Conservation (phyloP, 2,113 vertebrate genomes). For the Tympanuchus pallidicinctus region DNA sequence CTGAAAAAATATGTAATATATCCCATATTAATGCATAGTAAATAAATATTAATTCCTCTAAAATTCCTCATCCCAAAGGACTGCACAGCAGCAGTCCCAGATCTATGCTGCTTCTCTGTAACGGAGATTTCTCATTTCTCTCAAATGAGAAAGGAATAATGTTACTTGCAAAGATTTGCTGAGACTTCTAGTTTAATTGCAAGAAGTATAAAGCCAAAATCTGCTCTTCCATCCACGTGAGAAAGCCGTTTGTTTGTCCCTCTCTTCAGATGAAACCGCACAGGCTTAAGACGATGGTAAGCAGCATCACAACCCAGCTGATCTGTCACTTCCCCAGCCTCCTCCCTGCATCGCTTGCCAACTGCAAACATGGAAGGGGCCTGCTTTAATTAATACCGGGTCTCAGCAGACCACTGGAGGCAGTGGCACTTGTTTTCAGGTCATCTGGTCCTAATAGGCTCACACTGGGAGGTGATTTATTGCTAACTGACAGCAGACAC, state of each 20-base stretch:
- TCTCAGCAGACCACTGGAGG: constrained; percentile 76
- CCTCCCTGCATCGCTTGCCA: neutral
- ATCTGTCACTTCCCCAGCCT: neutral
- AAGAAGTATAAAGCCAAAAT: neutral
- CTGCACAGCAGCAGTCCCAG: neutral
- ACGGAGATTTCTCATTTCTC: neutral
- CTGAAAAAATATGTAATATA: neutral
- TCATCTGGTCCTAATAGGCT: constrained; percentile 84
- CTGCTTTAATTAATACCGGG: constrained; percentile 78
- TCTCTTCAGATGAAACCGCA: neutral
- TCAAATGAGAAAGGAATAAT: neutral
- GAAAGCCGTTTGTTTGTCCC: neutral
- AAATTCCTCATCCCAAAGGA: neutral
- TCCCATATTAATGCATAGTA: neutral
- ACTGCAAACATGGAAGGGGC: constrained; percentile 50
- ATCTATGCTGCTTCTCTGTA: neutral
- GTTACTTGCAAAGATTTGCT: neutral
- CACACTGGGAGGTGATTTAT: constrained; percentile 88
- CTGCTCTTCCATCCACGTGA: accelerated
- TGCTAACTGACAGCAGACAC: constrained; percentile 83
- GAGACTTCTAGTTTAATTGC: neutral
- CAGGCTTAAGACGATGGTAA: neutral
- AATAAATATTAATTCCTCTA: neutral
- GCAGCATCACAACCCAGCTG: neutral
- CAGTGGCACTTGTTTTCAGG: constrained; percentile 81